Evolutionary conservation across 2,113 vertebrate species (phyloP).

Genomic region (Tautogolabrus adspersus): DNA sequence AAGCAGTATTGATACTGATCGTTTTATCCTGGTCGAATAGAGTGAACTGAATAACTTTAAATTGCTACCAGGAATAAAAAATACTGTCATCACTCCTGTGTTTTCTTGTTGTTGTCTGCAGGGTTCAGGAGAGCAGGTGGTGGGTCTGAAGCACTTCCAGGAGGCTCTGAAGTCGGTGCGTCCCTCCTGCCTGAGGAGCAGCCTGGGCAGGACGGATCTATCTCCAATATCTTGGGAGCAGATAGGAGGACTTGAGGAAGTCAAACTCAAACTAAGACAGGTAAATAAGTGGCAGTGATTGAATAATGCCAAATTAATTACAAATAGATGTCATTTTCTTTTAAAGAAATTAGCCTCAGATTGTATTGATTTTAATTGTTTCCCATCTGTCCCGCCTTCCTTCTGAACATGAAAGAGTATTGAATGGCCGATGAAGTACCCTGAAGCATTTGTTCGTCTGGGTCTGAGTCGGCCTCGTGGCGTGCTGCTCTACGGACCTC

Average conservation of each 20-base stretch:
- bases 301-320: not conserved
- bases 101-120: slow-evolving; percentile 52
- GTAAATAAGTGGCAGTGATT: slow-evolving; percentile 68
- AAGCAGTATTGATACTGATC: not conserved
- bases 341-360: too few relatives aligned
- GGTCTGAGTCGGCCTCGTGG: slow-evolving; percentile 90
- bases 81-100: too few relatives aligned
- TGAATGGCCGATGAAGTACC: slow-evolving; percentile 94
- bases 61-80: too few relatives aligned
- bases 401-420: slow-evolving; percentile 84
- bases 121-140: slow-evolving; percentile 71
- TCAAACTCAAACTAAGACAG: slow-evolving; percentile 93
- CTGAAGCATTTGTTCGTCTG: slow-evolving; percentile 90
- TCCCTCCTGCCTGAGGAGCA: slow-evolving; percentile 90
- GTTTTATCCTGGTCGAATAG: not conserved
- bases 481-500: slow-evolving; percentile 92
- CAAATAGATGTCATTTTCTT: not conserved
- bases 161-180: slow-evolving; percentile 89
- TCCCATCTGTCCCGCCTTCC: not conserved
- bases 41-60: not conserved
- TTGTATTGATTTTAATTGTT: not conserved
- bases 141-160: slow-evolving; percentile 86
- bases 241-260: slow-evolving; percentile 94
- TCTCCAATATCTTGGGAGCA: slow-evolving; percentile 90
- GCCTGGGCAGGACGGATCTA: slow-evolving; percentile 87